These are phyloP conservation scores for Sparus aurata DNA, from an alignment of 2,797 vertebrate species.

Conservation along the genomic window DNA sequence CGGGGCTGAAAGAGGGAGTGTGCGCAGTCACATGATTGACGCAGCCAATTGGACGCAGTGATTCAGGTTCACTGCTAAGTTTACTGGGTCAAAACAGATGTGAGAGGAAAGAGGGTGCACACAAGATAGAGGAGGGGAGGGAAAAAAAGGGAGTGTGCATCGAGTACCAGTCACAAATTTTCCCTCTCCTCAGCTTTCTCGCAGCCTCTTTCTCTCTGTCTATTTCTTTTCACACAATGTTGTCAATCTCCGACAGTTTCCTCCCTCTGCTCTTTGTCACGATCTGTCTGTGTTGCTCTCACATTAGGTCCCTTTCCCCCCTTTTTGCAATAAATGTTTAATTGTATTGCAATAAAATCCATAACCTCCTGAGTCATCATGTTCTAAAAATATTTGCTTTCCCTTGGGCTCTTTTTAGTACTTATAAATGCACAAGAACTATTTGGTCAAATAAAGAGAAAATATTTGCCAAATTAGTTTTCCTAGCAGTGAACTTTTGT, in stretches of 20 bases:
- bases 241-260: not conserved
- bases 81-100: slow-evolving; percentile 72
- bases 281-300: not conserved
- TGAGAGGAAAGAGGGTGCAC: slow-evolving; percentile 19
- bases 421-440: slow-evolving; percentile 8
- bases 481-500: not conserved
- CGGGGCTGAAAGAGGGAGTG: slow-evolving; percentile 1
- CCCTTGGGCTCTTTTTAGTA: slow-evolving; percentile 6
- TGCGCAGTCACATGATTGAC: slow-evolving; percentile 34
- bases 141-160: not conserved
- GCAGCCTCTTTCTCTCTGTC: not conserved
- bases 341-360: slow-evolving; percentile 9
- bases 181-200: slow-evolving; percentile 13
- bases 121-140: slow-evolving; percentile 29
- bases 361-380: not conserved
- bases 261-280: not conserved
- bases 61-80: slow-evolving; percentile 69
- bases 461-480: slow-evolving; percentile 15
- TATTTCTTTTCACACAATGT: not conserved
- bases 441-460: not conserved
- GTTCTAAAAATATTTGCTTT: slow-evolving; percentile 21
- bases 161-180: slow-evolving; percentile 38
- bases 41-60: slow-evolving; percentile 47
- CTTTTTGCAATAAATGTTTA: slow-evolving; percentile 7
- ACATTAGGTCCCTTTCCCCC: too few species aligned